Evolutionary conservation across 2,113 vertebrate genomes (phyloP), one percentile per base, ranked within the genome.

Genomic region (Penelope pileata): DNA sequence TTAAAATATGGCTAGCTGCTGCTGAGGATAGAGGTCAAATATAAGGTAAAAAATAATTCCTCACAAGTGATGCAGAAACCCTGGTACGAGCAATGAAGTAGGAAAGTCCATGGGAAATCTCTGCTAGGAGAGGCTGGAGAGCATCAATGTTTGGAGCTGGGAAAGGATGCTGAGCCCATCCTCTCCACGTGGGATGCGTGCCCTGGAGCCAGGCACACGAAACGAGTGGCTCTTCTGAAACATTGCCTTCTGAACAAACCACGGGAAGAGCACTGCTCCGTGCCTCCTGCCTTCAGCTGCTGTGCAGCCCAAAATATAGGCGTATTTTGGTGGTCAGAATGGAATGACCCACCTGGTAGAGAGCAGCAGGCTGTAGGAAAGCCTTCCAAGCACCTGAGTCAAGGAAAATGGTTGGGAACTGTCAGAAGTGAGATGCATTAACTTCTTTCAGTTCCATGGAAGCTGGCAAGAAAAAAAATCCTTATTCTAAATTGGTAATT

Each of bases 401-500:
- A 36, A 59, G 74, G 29, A 36, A 77, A n/a, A 3, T 27, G 13
- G 12, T 10, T 66, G 38, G 73, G 47, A 89, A 45, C 3, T 58
- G 19, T 19, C 40, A 36, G 19, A 81, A 84, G 11, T 23, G 29
- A 79, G 38, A 75, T 7, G 7, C 83, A 81, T 63, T 18, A 47
- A 81, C 0, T 3, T 22, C 40, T 60, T 91, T 63, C 2, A 5
- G 42, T 43, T 85, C 77, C 34, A 79, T 6, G 62, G 38, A 75
- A 83, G n/a, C 11, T 86, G 51, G 32, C 8, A 64, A 82, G n/a
- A 50, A 67, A 51, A 27, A 73, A 59, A 17, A 0, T 11, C 9
- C 12, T 78, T 48, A 45, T 26, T 87, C 66, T 80, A 91, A 66
- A 87, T 54, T 26, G 60, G 38, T 47, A 90, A 91, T 69, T 80